Conservation (phyloP, 2,797 vertebrate genomes). For the Coendou prehensilis region DNA sequence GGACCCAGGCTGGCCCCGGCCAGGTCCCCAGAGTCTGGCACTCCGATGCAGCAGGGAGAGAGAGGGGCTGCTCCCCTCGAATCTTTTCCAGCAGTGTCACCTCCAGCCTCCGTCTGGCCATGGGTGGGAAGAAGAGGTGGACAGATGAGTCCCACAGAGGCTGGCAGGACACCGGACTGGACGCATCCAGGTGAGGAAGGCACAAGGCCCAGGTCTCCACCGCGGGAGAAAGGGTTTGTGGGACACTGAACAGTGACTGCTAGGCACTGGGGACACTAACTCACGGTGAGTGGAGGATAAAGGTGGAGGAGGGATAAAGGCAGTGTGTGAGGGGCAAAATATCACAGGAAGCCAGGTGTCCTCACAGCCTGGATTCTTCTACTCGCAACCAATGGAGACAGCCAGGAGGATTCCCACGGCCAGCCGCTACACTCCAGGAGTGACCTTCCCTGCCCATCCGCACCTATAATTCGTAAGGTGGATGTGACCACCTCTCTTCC, state of each 20-base stretch:
- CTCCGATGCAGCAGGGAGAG: fast-evolving
- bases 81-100: fast-evolving
- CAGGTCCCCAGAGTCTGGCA: not conserved
- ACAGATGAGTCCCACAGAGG: too few species aligned
- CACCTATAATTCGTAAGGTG: fast-evolving
- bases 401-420: not conserved
- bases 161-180: too few species aligned
- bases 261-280: fast-evolving
- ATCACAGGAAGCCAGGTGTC: not conserved
- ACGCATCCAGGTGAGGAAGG: not conserved
- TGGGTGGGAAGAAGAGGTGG: not conserved
- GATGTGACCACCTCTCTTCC: not conserved
- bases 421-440: too few species aligned
- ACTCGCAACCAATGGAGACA: not conserved
- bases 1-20: not conserved
- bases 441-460: too few species aligned
- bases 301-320: not conserved
- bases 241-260: not conserved
- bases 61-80: not conserved
- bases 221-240: fast-evolving
- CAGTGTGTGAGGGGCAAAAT: not conserved
- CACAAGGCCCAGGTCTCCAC: not conserved
- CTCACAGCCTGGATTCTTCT: too few species aligned
- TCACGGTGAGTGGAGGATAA: not conserved
- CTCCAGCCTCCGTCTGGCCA: too few species aligned